Evolutionary conservation across 2,888 invertebrate genomes (phyloP), one percentile per base, ranked within the genome.

Genomic region (Cabera pusaria): DNA sequence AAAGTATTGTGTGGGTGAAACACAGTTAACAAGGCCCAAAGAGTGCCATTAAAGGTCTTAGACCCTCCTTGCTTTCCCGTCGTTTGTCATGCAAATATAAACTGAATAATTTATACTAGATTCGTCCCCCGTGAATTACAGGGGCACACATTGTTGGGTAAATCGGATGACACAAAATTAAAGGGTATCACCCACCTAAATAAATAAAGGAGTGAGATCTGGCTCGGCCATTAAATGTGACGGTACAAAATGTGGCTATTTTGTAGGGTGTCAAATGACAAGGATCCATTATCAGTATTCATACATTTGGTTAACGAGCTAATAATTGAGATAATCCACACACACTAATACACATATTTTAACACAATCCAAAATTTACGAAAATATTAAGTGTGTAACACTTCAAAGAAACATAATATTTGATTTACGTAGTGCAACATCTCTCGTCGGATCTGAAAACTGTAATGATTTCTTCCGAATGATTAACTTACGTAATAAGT

Each of bases 81-180:
- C 83, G 80, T 85, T 85, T 85, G 78, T 83, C 81, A 85, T 83
- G 84, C 78, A 84, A 86, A 85, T 83, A 80, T 72, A 72, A 70
- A 79, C 71, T 81, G 84, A 85, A 86, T 85, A 83, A 83, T 83
- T 84, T 82, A 85, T 79, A 63, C 70, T 67, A 72, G 71, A 78
- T 74, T 75, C 75, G 74, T 76, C 76, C 74, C 68, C 64, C 50
- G 65, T 61, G 70, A 71, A 68, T 73, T 72, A 75, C 63, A 63
- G 68, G 58, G 63, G 63, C 64, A 60, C 57, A 64, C 64, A 74
- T 72, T 74, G 76, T 73, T 59, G 64, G 54, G 65, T 58, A 71
- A 70, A 66, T 66, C 68, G 59, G 59, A 65, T 68, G 63, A 68
- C 66, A 67, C 25, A 32, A 42, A 29, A 42, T 46, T 43, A 36